Evolutionary conservation across 2,888 invertebrate genomes (phyloP).

Genomic region (Tetragonisca angustula): DNA sequence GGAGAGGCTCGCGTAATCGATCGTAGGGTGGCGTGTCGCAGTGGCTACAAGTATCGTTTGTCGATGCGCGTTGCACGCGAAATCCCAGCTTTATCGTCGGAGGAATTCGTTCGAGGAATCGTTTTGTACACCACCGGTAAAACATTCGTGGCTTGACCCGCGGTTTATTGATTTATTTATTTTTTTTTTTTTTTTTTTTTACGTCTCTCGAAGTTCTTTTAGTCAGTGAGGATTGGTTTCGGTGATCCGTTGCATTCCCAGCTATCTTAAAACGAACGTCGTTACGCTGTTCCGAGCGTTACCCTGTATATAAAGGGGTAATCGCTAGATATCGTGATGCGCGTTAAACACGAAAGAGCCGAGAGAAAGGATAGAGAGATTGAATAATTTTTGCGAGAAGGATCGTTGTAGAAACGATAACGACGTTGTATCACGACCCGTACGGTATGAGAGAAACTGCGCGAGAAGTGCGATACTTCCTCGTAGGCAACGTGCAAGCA

Average conservation of each 20-base stretch:
- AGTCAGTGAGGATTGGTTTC: neutral
- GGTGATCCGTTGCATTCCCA: neutral
- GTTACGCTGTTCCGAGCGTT: no score
- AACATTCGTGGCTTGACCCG: neutral
- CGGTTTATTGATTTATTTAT: constrained; percentile 15
- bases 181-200: neutral
- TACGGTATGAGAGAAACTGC: constrained; percentile 11
- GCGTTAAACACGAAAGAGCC: neutral
- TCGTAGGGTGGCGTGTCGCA: neutral
- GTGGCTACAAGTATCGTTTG: constrained; percentile 4
- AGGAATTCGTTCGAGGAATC: neutral
- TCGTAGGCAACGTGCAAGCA: constrained; percentile 54
- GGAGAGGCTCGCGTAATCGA: neutral
- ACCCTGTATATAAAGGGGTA: neutral
- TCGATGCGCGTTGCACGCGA: neutral
- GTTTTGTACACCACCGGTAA: neutral
- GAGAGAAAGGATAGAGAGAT: neutral
- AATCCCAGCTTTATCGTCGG: constrained; percentile 23
- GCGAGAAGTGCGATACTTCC: constrained; percentile 52
- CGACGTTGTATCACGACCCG: neutral
- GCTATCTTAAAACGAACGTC: constrained; percentile 1
- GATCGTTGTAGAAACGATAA: constrained; percentile 3
- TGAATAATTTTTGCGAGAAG: constrained; percentile 53
- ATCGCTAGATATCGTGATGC: constrained; percentile 17
- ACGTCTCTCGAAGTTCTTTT: constrained; percentile 7